A percentile compares a stretch with the other conserved stretches of the same genome.
phyloP scores from a whole-genome alignment of 2,113 vertebrate genomes.

The Antennarius striatus region DNA sequence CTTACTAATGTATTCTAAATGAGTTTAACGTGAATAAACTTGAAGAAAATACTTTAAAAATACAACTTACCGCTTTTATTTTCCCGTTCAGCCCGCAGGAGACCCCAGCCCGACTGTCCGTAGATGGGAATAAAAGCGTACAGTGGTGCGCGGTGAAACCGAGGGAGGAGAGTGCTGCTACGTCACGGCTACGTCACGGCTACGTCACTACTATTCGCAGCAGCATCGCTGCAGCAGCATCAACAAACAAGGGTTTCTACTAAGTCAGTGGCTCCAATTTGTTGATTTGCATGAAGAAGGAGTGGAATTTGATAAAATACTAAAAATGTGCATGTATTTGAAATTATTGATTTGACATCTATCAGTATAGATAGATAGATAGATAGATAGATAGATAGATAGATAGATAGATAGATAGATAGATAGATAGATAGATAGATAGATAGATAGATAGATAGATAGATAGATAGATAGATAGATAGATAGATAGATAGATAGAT shows the following conservation, averaged over 20 bases:
- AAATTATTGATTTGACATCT: too few relatives aligned
- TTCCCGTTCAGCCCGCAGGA: not conserved
- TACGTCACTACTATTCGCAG: conserved; percentile 9
- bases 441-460: too few relatives aligned
- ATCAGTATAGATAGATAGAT: too few relatives aligned
- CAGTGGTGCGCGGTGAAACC: not conserved
- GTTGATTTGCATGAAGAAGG: too few relatives aligned
- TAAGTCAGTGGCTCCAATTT: too few relatives aligned
- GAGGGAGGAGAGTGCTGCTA: not conserved
- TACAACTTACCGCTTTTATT: conserved; percentile 22
- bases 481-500: too few relatives aligned
- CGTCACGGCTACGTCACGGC: conserved; percentile 21
- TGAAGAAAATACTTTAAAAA: not conserved
- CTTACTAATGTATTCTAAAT: not conserved
- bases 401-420: too few relatives aligned
- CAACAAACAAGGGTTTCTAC: not conserved
- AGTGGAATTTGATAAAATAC: too few relatives aligned
- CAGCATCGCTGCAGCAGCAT: not conserved
- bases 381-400: too few relatives aligned
- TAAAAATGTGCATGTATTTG: too few relatives aligned
- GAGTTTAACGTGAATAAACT: not conserved
- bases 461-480: too few relatives aligned
- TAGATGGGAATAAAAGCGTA: not conserved
- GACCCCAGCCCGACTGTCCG: not conserved
- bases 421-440: too few relatives aligned